These are phyloP conservation scores for Serrognathus titanus DNA, from an alignment of 2,888 invertebrate species.

Conservation along the genomic window DNA sequence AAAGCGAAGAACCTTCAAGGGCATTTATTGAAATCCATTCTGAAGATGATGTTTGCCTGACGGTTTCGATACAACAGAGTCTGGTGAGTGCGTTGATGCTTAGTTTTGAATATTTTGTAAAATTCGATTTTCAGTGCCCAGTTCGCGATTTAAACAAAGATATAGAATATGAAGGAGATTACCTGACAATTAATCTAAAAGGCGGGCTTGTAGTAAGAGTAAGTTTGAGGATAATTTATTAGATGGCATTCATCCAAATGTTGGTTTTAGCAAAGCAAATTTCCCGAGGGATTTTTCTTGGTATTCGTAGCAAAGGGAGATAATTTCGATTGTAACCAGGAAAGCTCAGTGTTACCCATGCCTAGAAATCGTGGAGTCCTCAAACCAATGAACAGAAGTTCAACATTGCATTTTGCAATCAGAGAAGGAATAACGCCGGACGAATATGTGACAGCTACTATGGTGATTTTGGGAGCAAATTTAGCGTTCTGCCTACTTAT, in stretches of 20 bases:
- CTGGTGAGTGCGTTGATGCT: slow-evolving; percentile 52
- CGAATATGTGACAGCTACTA: slow-evolving; percentile 60
- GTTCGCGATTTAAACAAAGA: slow-evolving; percentile 77
- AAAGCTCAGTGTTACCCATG: slow-evolving; percentile 39
- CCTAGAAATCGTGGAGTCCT: slow-evolving; percentile 10
- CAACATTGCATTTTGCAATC: slow-evolving; percentile 51
- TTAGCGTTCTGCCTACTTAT: slow-evolving; percentile 51
- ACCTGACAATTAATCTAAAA: slow-evolving; percentile 71
- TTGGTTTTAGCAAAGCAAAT: slow-evolving; percentile 59
- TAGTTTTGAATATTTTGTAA: neutral
- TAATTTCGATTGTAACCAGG: slow-evolving; percentile 56
- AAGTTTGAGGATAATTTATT: slow-evolving; percentile 39
- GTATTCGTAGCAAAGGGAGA: slow-evolving; percentile 72
- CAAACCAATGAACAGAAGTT: slow-evolving; percentile 31
- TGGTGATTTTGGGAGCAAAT: slow-evolving; percentile 55
- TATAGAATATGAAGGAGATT: slow-evolving; percentile 70
- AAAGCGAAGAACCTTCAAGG: slow-evolving; percentile 36
- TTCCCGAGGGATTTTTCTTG: slow-evolving; percentile 70
- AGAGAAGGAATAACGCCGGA: slow-evolving; percentile 56
- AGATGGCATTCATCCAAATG: neutral
- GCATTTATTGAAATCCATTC: slow-evolving; percentile 65
- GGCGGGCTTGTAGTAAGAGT: slow-evolving; percentile 76
- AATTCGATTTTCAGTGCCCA: slow-evolving; percentile 65
- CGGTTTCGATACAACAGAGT: slow-evolving; percentile 75
- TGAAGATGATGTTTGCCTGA: slow-evolving; percentile 66